Base-by-base conservation (phyloP, 2,888 invertebrate species). In the Leptopterna dolabrata region DNA sequence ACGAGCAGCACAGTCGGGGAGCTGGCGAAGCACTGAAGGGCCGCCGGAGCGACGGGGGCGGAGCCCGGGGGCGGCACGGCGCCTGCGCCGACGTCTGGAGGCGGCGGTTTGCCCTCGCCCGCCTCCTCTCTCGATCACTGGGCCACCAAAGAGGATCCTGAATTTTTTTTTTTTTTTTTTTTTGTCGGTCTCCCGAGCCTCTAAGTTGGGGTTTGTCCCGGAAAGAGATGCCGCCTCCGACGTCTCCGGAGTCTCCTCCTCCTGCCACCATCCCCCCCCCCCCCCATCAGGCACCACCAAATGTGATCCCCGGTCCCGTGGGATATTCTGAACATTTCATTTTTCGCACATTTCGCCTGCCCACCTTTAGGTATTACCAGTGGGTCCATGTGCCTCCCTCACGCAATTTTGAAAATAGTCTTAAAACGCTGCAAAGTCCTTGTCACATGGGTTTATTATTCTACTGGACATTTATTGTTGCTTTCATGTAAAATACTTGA, bases 31-130 rank as follows among this genome's bases (percentile, higher is more conserved):
- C 80, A 71, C 82, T 87, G 29, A 45, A 13, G 86, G 1, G 30
- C 14, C 27, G 2, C 86, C n/a, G 45, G 9, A 13, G 16, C 30
- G 51, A 24, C 73, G 83, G 83, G 51, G 87, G 87, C 83, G 87
- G 87, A 43, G 14, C 43, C 76, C 73, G 87, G 82, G 51, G 87
- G 87, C 87, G 87, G 87, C 70, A 27, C 80, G 24, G 29, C 43
- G 43, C 70, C 41, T 47, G 81, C 87, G 87, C 87, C 27, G 24
- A 70, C 1, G 27, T 9, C 73, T 29, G 19, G 73, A 19, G 36
- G 51, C 19, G 29, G 73, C 47, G n/a, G 73, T 45, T 30, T 29
- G 3, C 27, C 78, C 76, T 6, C 24, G 36, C 9, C 83, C 83
- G 83, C 83, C 83, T 19, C 71, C 70, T 41, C 70, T n/a, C 9